Base-by-base conservation (phyloP, 2,113 vertebrate species). In the Archocentrus centrarchus region DNA sequence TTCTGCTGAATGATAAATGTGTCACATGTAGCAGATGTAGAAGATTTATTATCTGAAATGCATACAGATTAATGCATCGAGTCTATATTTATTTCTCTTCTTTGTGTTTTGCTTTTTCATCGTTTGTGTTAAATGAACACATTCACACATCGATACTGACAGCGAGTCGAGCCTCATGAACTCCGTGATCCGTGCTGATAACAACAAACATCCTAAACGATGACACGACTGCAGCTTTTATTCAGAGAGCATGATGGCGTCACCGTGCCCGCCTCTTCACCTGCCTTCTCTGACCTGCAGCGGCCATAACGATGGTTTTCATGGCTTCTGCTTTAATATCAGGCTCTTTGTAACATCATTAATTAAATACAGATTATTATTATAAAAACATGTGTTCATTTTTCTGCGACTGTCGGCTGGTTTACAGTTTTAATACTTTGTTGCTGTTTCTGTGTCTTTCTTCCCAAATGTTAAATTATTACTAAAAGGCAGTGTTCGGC, bases 121-220 rank as follows among this genome's bases (percentile, higher is more conserved):
- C n/a, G 30, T 0, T 53, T 27, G 13, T 20, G 53, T 80, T 30
- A 55, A 68, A 30, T 15, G 32, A 64, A 73, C 9, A 1, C 30
- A 50, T 24, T 30, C 22, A 24, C 50, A 62, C 7, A 63, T 79
- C 44, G 7, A 22, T 6, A 1, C 18, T 15, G 79, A 22, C 41
- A 11, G 17, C 1, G 62, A 80, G 62, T 47, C 2, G 1, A 39
- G 47, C 53, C 62, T 59, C 62, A 9, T 0, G 32, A 63, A 13
- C 77, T 60, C 85, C 87, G 82, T 84, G 79, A 89, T 87, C 32
- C 41, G 3, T 3, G 11, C 53, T 62, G 44, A 60, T 5, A 59
- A 64, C 1, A 2, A 9, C 22, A 27, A 61, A 66, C 55, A 83
- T 83, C 66, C 78, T 18, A 44, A 5, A 37, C 0, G 3, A 15